Conservation (phyloP, 1,140 invertebrate species). For the Halyomorpha halys region DNA sequence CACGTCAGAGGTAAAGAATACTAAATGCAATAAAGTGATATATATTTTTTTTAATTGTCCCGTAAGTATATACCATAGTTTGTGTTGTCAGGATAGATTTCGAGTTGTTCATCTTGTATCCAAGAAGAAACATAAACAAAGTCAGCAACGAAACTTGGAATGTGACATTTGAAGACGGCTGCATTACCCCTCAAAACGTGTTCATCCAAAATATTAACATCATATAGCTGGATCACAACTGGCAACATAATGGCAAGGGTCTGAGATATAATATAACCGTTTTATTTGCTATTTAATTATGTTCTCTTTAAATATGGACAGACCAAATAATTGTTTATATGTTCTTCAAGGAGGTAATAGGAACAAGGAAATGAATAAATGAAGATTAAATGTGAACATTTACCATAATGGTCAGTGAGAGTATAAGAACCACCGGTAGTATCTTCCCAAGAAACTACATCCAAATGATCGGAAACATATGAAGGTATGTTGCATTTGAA, state of each 20-base stretch:
- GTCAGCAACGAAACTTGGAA: slow-evolving; percentile 84
- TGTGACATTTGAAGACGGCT: slow-evolving; percentile 82
- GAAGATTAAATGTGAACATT: slow-evolving; percentile 10
- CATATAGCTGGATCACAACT: slow-evolving; percentile 83
- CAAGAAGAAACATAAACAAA: slow-evolving; percentile 74
- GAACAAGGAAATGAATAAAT: too few relatives aligned
- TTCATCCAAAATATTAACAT: slow-evolving; percentile 81
- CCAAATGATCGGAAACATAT: slow-evolving; percentile 70
- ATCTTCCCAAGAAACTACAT: slow-evolving; percentile 72
- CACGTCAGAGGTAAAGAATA: neutral
- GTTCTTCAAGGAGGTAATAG: too few relatives aligned
- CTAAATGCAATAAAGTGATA: too few relatives aligned
- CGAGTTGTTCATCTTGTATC: slow-evolving; percentile 62
- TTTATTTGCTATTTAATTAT: too few relatives aligned
- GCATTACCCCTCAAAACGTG: slow-evolving; percentile 80
- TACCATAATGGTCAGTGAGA: slow-evolving; percentile 39
- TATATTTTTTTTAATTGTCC: neutral
- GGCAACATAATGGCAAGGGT: slow-evolving; percentile 32
- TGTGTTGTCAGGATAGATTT: slow-evolving; percentile 49
- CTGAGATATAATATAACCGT: too few relatives aligned
- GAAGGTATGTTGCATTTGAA: slow-evolving; percentile 86
- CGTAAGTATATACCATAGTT: slow-evolving; percentile 49
- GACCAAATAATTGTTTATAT: too few relatives aligned
- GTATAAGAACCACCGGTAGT: slow-evolving; percentile 46
- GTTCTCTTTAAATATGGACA: too few relatives aligned